Evolutionary conservation across 2,888 invertebrate genomes (phyloP).

Genomic region (Drosophila tanythrix): DNA sequence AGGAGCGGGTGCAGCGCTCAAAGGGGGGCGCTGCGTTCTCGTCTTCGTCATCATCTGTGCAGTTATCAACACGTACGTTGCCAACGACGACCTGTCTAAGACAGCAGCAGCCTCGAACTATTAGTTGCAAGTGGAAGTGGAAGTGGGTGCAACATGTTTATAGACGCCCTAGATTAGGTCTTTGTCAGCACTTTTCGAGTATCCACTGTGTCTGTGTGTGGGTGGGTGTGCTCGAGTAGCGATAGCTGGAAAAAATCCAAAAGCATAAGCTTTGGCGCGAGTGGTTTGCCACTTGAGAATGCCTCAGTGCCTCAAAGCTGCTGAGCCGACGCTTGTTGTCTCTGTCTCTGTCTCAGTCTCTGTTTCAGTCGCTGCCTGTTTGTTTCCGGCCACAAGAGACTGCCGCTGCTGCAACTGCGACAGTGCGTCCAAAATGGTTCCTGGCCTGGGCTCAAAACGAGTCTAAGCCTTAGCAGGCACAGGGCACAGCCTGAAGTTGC

Average conservation of each 20-base stretch:
- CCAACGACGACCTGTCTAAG: constrained; percentile 69
- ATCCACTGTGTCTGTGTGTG: constrained; percentile 49
- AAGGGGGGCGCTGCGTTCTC: not conserved
- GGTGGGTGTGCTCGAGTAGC: constrained; percentile 77
- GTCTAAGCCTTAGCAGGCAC: constrained; percentile 10
- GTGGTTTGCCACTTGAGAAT: constrained; percentile 54
- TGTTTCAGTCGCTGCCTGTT: constrained; percentile 6
- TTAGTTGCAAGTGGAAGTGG: constrained; percentile 31
- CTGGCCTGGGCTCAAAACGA: constrained; percentile 6
- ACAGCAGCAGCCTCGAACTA: constrained; percentile 33
- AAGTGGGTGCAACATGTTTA: constrained; percentile 59
- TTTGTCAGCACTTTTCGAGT: constrained; percentile 84
- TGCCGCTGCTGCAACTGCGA: constrained; percentile 22
- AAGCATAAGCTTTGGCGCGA: constrained; percentile 74
- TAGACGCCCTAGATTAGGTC: constrained; percentile 81
- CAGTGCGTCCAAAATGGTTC: constrained; percentile 7
- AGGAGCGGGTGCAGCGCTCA: not conserved
- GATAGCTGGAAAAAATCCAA: constrained; percentile 78
- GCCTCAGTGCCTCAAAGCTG: constrained; percentile 16
- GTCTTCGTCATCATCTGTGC: constrained; percentile 56
- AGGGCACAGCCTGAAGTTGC: constrained; percentile 17
- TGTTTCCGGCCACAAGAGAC: constrained; percentile 51
- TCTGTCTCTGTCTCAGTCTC: not conserved
- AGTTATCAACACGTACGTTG: constrained; percentile 77
- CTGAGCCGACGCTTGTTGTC: constrained; percentile 21